Evolutionary conservation across 2,113 vertebrate species (phyloP), one percentile per base, ranked within the genome.

Genomic region (Narcine bancroftii): DNA sequence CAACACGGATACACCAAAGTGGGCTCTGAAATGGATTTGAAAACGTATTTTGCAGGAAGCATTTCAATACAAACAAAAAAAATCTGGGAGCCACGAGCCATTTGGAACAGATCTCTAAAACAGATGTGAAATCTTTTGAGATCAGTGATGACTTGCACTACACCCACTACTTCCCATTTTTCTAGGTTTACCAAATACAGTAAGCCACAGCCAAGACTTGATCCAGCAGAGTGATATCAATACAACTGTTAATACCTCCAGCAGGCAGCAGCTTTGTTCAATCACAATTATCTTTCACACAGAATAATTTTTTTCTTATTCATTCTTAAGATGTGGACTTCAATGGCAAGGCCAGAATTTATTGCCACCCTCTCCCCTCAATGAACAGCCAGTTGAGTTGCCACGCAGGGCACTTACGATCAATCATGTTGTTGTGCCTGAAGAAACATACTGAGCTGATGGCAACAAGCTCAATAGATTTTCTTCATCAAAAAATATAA

Each of bases 101-200:
- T 83, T 79, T 53, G 47, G 45, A 47, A 33, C 79, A 83, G 24
- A 50, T 83, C 79, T 47, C 45, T 50, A 50, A 42, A 83, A 45
- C 79, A 83, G 79, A 83, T 83, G 79, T 83, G 79, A 83, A 83
- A 47, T 83, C 45, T 53, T 29, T 53, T 83, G 79, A 50, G 42
- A 29, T 53, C 42, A 83, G 2, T 53, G 24, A 26, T 83, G 72
- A 47, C 33, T 24, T 29, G 53, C 39, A 26, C 7, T 50, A 26
- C 45, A 53, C 45, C 79, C 39, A 83, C 79, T 1, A 53, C 79
- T 7, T 83, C 79, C 45, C 79, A 33, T 53, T 50, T 21, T 53
- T 24, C 45, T 83, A 24, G 47, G 79, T 47, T 83, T 19, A 45
- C 47, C 53, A 39, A 75, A 72, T 29, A n/a, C n/a, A n/a, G n/a